Percentiles rank a stretch among this genome's conserved stretches.
Conservation (phyloP, 2,797 vertebrate species). For the Carcharodon carcharias region DNA sequence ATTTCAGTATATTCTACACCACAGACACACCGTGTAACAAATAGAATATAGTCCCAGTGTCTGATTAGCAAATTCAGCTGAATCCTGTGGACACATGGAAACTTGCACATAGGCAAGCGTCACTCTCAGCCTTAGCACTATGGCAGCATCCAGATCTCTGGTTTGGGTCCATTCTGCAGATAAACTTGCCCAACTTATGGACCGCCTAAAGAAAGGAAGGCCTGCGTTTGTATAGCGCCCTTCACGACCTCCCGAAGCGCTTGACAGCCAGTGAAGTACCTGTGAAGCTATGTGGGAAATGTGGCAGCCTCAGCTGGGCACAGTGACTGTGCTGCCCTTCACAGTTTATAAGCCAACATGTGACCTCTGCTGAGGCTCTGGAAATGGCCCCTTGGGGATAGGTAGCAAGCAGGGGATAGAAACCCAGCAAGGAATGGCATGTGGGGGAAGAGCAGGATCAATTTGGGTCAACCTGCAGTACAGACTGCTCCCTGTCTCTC, state of each 20-base stretch:
- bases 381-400: background rate
- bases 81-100: too few relatives aligned
- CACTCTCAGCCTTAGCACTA: background rate
- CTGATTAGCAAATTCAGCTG: background rate
- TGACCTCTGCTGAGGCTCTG: too few relatives aligned
- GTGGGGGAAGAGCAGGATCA: too few relatives aligned
- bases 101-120: too few relatives aligned
- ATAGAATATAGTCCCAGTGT: background rate
- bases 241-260: background rate
- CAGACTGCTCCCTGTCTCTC: background rate
- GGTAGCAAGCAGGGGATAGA: background rate
- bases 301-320: too few relatives aligned
- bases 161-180: background rate
- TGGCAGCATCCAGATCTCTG: background rate
- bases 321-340: too few relatives aligned
- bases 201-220: background rate
- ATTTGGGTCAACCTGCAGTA: background rate
- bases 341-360: too few relatives aligned
- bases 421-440: background rate
- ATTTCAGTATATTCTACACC: background rate
- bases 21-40: background rate
- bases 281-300: too few relatives aligned
- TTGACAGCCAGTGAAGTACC: background rate
- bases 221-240: background rate
- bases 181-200: background rate